These are phyloP conservation scores for Scophthalmus maximus DNA, from an alignment of 2,113 vertebrate species.

Conservation along the genomic window DNA sequence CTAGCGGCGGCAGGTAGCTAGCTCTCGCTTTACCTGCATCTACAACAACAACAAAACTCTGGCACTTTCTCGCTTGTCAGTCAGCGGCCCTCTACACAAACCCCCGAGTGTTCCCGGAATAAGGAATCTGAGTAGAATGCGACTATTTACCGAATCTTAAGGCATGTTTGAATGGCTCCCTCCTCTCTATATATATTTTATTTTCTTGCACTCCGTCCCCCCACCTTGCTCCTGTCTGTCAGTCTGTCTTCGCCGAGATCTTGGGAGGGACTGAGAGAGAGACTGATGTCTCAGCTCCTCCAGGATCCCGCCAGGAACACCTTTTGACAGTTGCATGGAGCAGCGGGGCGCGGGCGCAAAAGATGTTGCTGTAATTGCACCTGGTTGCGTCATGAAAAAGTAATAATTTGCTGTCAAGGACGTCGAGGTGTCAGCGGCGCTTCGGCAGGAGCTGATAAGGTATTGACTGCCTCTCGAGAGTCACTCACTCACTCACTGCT, in stretches of 20 bases:
- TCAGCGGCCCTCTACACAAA: constrained; percentile 74
- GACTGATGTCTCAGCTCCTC: constrained; percentile 84
- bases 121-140: constrained; percentile 69
- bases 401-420: constrained; percentile 88
- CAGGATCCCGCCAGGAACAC: constrained; percentile 80
- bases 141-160: constrained; percentile 76
- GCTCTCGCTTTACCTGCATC: constrained; percentile 41
- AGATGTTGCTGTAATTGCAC: constrained; percentile 88
- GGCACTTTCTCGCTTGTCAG: constrained; percentile 67
- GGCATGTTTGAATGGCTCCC: constrained; percentile 72
- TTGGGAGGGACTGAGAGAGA: constrained; percentile 77
- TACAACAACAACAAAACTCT: constrained; percentile 74
- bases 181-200: too few relatives aligned
- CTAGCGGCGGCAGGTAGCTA: constrained; percentile 44
- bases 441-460: constrained; percentile 85
- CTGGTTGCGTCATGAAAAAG: constrained; percentile 88
- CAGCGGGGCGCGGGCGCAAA: constrained; percentile 82
- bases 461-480: constrained; percentile 83
- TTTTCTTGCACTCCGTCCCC: constrained; percentile 57
- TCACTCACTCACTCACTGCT: constrained; percentile 76
- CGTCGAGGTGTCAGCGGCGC: constrained; percentile 86
- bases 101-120: constrained; percentile 55
- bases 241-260: constrained; percentile 77
- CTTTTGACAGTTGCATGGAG: constrained; percentile 85
- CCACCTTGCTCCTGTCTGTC: constrained; percentile 69